Percentiles rank a stretch among this genome's conserved stretches.
phyloP scores from a whole-genome alignment of 92 coral and sea anemone genomes.

The Nematostella vectensis region DNA sequence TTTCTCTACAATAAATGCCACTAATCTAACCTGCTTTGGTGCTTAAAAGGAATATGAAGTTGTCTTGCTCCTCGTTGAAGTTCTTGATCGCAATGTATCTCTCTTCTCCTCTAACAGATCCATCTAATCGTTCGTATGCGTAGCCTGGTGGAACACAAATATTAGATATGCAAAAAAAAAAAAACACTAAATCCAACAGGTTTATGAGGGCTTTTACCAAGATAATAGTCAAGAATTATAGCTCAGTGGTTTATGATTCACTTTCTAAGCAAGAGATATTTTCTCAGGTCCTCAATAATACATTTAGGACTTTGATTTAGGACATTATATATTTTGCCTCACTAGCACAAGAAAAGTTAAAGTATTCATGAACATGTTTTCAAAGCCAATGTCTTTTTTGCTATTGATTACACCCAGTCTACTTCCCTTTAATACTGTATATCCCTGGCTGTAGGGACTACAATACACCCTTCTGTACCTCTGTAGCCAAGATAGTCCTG shows the following conservation, averaged over 20 bases:
- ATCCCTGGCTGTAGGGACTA: no score
- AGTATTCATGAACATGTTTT: no score
- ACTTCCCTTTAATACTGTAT: no score
- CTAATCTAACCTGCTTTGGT: constrained; percentile 90
- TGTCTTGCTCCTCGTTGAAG: constrained; percentile 81
- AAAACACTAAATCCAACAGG: neutral
- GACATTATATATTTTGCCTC: no score
- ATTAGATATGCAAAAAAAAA: neutral
- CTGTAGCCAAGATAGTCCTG: constrained; percentile 90
- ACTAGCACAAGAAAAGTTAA: no score
- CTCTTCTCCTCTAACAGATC: constrained; percentile 94
- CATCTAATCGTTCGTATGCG: constrained; percentile 78
- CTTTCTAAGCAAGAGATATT: neutral
- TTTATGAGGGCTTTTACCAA: neutral
- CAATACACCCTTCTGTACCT: no score
- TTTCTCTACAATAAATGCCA: no score
- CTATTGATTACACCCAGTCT: no score
- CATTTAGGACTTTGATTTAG: neutral
- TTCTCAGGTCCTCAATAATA: neutral
- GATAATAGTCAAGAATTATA: no score
- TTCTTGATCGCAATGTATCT: constrained; percentile 78
- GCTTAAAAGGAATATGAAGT: constrained; percentile 81
- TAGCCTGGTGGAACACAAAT: constrained; percentile 56
- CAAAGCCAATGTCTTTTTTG: no score
- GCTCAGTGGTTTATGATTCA: neutral